A percentile compares a stretch with the other conserved stretches of the same genome.
These are phyloP conservation scores for Coccyzus lansbergi DNA, from an alignment of 2,797 vertebrate species.

Conservation along the genomic window DNA sequence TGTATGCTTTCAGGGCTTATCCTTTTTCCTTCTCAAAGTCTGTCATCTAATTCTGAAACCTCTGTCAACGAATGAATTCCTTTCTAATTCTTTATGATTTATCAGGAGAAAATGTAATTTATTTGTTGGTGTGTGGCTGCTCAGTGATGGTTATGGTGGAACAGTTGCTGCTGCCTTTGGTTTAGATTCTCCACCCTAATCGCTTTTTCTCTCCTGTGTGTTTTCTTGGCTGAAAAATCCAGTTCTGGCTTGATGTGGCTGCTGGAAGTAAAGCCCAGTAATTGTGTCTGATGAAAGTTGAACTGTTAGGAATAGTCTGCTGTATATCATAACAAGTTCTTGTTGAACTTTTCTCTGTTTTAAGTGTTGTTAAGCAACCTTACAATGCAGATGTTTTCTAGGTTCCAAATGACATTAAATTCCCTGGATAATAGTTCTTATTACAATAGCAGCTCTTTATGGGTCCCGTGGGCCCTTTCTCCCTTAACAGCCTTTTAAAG, in stretches of 20 bases:
- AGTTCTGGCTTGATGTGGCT: neutral
- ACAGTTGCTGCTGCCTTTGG: neutral
- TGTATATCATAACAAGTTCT: neutral
- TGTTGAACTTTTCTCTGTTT: neutral
- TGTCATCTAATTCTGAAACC: neutral
- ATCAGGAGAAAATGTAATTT: neutral
- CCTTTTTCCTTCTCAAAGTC: neutral
- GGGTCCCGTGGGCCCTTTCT: neutral
- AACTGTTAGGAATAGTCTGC: neutral
- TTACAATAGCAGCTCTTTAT: neutral
- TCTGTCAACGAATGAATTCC: neutral
- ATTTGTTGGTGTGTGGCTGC: neutral
- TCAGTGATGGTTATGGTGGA: neutral
- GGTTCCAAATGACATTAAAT: neutral
- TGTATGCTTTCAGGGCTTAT: neutral
- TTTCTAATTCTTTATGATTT: neutral
- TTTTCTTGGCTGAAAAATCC: neutral
- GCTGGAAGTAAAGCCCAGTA: neutral
- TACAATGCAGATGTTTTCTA: neutral
- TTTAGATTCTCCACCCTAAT: neutral
- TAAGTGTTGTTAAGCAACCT: conserved; percentile 20
- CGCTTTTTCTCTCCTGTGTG: neutral
- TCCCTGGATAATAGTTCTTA: neutral
- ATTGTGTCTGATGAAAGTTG: neutral
- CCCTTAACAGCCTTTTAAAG: neutral